Evolutionary conservation across 2,113 vertebrate species (phyloP).

Genomic region (Struthio camelus): DNA sequence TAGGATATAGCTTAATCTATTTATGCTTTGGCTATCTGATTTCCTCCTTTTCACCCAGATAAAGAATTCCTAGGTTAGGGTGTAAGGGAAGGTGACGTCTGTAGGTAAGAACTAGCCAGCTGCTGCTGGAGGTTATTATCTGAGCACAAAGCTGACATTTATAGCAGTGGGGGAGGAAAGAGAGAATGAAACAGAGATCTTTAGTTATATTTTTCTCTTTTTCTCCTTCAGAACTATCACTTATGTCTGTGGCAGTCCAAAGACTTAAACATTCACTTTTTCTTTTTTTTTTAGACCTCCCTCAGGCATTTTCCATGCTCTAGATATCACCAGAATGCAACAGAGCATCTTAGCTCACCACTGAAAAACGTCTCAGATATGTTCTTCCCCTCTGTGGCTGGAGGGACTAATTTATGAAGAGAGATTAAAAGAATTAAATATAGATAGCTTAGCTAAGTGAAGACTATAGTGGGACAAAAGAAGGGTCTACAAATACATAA

Average conservation of each 20-base stretch:
- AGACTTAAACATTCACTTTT: too few relatives aligned
- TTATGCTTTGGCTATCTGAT: neutral
- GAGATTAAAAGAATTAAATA: constrained; percentile 71
- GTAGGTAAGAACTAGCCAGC: constrained; percentile 14
- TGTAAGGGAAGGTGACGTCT: neutral
- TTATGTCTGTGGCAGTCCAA: neutral
- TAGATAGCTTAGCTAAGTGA: constrained; percentile 43
- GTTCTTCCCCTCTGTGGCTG: constrained; percentile 27
- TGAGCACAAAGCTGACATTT: constrained; percentile 51
- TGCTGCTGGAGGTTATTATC: constrained; percentile 32
- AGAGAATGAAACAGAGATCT: neutral
- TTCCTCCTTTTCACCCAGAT: neutral
- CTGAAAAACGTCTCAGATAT: constrained; percentile 6
- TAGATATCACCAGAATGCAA: constrained; percentile 15
- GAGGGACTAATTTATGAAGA: constrained; percentile 59
- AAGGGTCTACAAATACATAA: constrained; percentile 29
- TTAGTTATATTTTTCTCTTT: constrained; percentile 36
- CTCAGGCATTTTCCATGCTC: constrained; percentile 55
- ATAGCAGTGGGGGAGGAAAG: neutral
- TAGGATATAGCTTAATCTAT: neutral
- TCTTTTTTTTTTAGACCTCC: constrained; percentile 50
- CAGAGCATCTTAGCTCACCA: neutral
- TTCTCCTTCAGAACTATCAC: constrained; percentile 37
- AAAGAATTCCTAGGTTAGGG: neutral
- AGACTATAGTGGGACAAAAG: constrained; percentile 53